phyloP scores from a whole-genome alignment of 1,140 invertebrate genomes.

The Drosophila subobscura region DNA sequence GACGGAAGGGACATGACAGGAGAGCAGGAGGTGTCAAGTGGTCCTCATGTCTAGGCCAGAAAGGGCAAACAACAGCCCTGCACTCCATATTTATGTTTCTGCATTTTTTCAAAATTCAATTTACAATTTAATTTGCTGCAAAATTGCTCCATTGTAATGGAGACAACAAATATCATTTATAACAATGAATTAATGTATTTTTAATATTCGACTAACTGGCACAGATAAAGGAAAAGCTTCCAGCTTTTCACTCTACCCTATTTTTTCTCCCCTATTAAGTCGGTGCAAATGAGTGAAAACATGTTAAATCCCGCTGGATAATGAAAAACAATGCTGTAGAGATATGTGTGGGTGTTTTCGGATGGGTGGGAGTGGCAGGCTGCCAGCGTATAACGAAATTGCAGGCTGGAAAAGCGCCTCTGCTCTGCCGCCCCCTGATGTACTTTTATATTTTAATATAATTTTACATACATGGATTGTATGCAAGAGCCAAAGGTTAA shows the following conservation, averaged over 20 bases:
- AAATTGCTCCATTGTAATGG: constrained; percentile 28
- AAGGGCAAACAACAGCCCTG: constrained; percentile 40
- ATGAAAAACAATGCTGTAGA: constrained; percentile 58
- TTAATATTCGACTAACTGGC: constrained; percentile 80
- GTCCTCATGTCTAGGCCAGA: constrained; percentile 36
- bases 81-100: not conserved
- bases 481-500: constrained; percentile 71
- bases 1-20: not conserved
- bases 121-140: constrained; percentile 45
- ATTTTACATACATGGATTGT: constrained; percentile 53
- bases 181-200: constrained; percentile 71
- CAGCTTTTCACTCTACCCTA: constrained; percentile 12
- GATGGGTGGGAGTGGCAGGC: constrained; percentile 7
- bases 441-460: constrained; percentile 56
- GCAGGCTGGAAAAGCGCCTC: constrained; percentile 11
- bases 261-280: constrained; percentile 41
- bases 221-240: constrained; percentile 58
- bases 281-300: constrained; percentile 58
- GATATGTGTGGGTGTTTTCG: constrained; percentile 4
- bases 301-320: constrained; percentile 63
- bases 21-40: constrained; percentile 14
- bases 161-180: constrained; percentile 54
- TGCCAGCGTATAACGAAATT: constrained; percentile 42
- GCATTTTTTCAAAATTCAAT: constrained; percentile 27
- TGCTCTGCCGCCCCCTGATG: not conserved